A percentile compares a stretch with the other conserved stretches of the same genome.
phyloP scores from a whole-genome alignment of 2,888 invertebrate genomes.

The Papilio demoleus region DNA sequence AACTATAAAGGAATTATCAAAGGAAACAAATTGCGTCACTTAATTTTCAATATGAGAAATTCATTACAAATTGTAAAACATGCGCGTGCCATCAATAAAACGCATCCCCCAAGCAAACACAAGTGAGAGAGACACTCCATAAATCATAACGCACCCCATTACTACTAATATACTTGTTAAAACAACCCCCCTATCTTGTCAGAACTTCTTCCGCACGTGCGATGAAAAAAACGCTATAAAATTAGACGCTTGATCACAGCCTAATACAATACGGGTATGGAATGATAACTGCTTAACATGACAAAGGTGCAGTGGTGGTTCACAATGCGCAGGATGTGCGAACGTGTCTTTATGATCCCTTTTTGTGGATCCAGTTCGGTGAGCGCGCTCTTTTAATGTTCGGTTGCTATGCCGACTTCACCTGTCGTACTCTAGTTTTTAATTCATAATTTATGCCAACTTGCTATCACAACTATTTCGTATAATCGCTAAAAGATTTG shows the following conservation, averaged over 20 bases:
- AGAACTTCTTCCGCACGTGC: constrained; percentile 67
- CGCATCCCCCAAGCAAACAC: constrained; percentile 71
- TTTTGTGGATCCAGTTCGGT: constrained; percentile 56
- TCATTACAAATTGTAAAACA: constrained; percentile 55
- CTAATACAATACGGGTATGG: constrained; percentile 57
- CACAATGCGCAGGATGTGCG: constrained; percentile 73
- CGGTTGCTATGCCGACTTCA: constrained; percentile 68
- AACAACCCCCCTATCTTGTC: constrained; percentile 82
- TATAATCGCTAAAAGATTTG: background rate
- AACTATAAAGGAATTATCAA: background rate
- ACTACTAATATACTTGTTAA: constrained; percentile 81
- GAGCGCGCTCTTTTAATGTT: constrained; percentile 49
- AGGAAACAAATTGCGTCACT: constrained; percentile 43
- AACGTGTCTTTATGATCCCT: constrained; percentile 60
- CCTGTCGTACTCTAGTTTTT: constrained; percentile 57
- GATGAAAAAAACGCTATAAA: constrained; percentile 64
- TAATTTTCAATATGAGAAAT: constrained; percentile 53
- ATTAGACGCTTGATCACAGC: constrained; percentile 66
- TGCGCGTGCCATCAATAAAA: constrained; percentile 79
- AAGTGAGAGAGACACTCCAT: constrained; percentile 79
- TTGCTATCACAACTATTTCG: background rate
- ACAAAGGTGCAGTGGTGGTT: constrained; percentile 67
- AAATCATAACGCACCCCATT: constrained; percentile 79
- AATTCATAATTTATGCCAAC: constrained; percentile 39
- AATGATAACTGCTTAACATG: constrained; percentile 79